phyloP scores from a whole-genome alignment of 2,797 vertebrate genomes.

The Catamblyrhynchus diadema region DNA sequence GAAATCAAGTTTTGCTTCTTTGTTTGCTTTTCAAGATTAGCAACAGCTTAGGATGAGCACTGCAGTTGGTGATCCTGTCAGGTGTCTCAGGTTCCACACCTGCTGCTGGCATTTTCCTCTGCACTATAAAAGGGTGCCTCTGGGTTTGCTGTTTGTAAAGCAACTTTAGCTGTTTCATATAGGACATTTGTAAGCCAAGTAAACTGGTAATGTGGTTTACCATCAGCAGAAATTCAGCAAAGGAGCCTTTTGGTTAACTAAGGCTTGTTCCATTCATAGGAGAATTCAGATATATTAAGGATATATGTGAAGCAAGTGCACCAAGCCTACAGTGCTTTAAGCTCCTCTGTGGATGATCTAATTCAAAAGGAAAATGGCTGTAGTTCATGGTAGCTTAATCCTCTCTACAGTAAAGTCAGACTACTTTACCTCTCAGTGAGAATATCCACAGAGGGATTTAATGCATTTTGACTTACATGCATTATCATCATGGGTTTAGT shows the following conservation, averaged over 20 bases:
- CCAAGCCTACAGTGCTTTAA: background rate
- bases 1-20: background rate
- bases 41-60: background rate
- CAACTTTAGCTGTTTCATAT: background rate
- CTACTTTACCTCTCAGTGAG: background rate
- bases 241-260: background rate
- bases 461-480: constrained; percentile 13
- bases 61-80: background rate
- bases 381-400: constrained; percentile 50
- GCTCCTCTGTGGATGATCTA: constrained; percentile 25
- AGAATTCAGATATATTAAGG: background rate
- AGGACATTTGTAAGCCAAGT: background rate
- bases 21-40: constrained; percentile 15
- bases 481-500: constrained; percentile 2
- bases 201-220: background rate
- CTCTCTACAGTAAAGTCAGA: constrained; percentile 29
- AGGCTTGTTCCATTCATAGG: background rate
- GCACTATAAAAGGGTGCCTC: background rate
- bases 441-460: background rate
- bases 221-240: background rate
- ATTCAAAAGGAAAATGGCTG: constrained; percentile 32
- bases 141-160: background rate
- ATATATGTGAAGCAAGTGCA: background rate
- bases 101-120: background rate
- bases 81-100: background rate